These are phyloP conservation scores for Bruchidius siliquastri DNA, from an alignment of 2,888 invertebrate species.

Conservation along the genomic window DNA sequence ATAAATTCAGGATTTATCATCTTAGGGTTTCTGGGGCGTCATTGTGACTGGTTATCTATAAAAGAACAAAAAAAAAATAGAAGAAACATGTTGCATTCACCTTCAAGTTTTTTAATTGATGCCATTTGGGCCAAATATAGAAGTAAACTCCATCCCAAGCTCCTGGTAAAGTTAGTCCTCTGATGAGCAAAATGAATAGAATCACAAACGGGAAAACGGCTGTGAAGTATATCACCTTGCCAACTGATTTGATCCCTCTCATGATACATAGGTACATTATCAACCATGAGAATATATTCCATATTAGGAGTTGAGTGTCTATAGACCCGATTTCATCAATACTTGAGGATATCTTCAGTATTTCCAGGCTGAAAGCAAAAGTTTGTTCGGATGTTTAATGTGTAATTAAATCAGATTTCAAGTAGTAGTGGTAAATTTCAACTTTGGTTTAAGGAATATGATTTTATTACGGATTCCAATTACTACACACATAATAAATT, in stretches of 20 bases:
- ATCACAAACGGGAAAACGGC: slow-evolving; percentile 79
- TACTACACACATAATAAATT: too few species aligned
- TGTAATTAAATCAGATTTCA: too few species aligned
- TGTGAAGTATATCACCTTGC: slow-evolving; percentile 86
- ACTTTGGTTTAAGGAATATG: too few species aligned
- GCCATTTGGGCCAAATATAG: slow-evolving; percentile 76
- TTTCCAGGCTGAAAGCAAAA: slow-evolving; percentile 59
- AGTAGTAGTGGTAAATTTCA: too few species aligned
- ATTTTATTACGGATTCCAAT: too few species aligned
- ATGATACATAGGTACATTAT: slow-evolving; percentile 79
- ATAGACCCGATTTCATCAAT: slow-evolving; percentile 72
- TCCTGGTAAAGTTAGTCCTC: slow-evolving; percentile 77
- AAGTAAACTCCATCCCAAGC: slow-evolving; percentile 71
- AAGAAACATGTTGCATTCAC: too few species aligned
- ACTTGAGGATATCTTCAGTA: slow-evolving; percentile 70
- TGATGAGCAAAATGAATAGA: slow-evolving; percentile 64
- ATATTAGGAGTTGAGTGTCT: slow-evolving; percentile 75
- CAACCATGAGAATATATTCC: slow-evolving; percentile 73
- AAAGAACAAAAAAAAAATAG: too few species aligned
- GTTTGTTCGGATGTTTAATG: too few species aligned
- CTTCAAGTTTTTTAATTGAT: slow-evolving; percentile 67
- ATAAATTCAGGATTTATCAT: too few species aligned
- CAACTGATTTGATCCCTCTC: slow-evolving; percentile 82
- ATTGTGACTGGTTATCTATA: too few species aligned
- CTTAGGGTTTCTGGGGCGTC: too few species aligned